Evolutionary conservation across 2,113 vertebrate genomes (phyloP), one percentile per base, ranked within the genome.

Genomic region (Neolamprologus cancellatus): DNA sequence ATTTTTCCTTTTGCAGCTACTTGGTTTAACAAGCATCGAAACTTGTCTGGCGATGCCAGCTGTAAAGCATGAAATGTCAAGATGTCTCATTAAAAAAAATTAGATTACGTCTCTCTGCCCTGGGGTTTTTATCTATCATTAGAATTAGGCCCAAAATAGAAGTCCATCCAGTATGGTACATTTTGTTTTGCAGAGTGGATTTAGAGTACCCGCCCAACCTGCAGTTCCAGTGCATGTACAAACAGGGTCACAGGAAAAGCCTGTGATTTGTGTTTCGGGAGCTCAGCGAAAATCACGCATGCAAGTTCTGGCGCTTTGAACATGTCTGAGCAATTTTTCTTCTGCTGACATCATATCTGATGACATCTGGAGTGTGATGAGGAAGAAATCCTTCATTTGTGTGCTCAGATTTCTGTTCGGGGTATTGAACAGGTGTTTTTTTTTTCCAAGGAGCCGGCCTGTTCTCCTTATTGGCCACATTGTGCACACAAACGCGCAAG

Each of bases 381-480:
- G 81, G 53, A 80, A 48, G 81, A 54, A 85, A 81, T 87, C 84
- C 78, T 54, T 89, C 82, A 84, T 89, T 86, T 92, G 91, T 82
- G n/a, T 54, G 53, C 74, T 88, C 53, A 85, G n/a, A 85, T 93
- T 87, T 88, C 88, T 61, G 71, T 52, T 86, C 34, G 18, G 44
- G 81, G 66, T 41, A 87, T 79, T 86, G 88, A 84, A 92, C 92
- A 93, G 92, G 89, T 94, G 94, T 84, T 91, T 32, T 76, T 69
- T 64, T 64, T 76, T 76, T 84, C 78, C 25, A 61, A 50, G 64
- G 28, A 84, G 39, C 30, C 2, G 6, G 71, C 20, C 34, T 89
- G 48, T 39, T 86, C 64, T 91, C 52, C 83, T 90, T 92, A 87
- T 91, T 92, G 86, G 89, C 36, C 86, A 78, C 80, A 79, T 48